Evolutionary conservation across 1,140 invertebrate species (phyloP).

Genomic region (Rhagoletis zephyria): DNA sequence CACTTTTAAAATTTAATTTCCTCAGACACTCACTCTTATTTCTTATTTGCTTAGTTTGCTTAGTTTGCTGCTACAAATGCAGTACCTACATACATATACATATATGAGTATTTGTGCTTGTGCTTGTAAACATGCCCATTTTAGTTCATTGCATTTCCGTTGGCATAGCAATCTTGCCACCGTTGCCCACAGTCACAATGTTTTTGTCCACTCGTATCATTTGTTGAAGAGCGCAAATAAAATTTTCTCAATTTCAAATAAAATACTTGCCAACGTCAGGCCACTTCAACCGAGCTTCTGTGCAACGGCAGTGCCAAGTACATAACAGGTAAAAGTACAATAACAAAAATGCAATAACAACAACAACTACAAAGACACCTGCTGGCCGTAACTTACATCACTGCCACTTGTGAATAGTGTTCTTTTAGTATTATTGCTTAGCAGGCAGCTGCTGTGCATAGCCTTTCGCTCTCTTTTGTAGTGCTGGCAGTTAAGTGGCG

Average conservation of each 20-base stretch:
- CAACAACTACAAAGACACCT: neutral
- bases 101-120: constrained; percentile 24
- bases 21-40: constrained; percentile 11
- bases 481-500: neutral
- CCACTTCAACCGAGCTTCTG: neutral
- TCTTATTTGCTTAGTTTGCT: constrained; percentile 9
- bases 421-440: neutral
- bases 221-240: constrained; percentile 41
- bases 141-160: constrained; percentile 33
- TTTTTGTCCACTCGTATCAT: constrained; percentile 18
- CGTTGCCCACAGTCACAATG: neutral
- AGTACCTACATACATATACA: neutral
- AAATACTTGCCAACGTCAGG: constrained; percentile 36
- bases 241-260: constrained; percentile 44
- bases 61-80: neutral
- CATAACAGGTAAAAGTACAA: neutral
- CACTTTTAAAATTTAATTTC: constrained; percentile 50
- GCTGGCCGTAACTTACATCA: constrained; percentile 8
- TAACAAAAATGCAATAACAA: neutral
- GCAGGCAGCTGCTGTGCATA: neutral
- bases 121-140: constrained; percentile 47
- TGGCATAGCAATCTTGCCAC: neutral
- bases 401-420: neutral
- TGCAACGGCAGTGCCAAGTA: neutral
- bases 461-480: neutral